These are phyloP conservation scores for Pseudolaguvia tuberculata DNA, from an alignment of 2,113 vertebrate genomes.

Conservation along the genomic window DNA sequence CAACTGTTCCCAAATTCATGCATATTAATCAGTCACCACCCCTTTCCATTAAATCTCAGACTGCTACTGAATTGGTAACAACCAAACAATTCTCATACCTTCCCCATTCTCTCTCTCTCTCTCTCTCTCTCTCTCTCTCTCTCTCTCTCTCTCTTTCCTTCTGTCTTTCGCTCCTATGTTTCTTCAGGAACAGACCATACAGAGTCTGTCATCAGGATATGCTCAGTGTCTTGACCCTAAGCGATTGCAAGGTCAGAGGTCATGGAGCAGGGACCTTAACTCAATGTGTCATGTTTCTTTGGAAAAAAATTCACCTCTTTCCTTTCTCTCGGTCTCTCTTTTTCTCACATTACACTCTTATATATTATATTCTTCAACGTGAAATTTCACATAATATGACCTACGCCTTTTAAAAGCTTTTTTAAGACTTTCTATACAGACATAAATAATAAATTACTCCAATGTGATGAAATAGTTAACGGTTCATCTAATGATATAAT, in stretches of 20 bases:
- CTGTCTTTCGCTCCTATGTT: constrained; percentile 20
- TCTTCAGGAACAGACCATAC: constrained; percentile 65
- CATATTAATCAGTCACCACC: constrained; percentile 77
- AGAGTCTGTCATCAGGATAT: constrained; percentile 58
- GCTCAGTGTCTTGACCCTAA: constrained; percentile 66
- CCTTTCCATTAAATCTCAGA: constrained; percentile 66
- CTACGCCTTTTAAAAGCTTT: too few species aligned
- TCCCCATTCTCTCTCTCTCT: not conserved
- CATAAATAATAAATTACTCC: too few species aligned
- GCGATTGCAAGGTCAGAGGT: constrained; percentile 71
- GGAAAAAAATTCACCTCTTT: constrained; percentile 63
- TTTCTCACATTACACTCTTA: not conserved
- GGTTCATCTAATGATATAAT: too few species aligned
- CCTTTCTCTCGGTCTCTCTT: constrained; percentile 60
- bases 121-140: constrained; percentile 1
- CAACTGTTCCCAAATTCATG: constrained; percentile 72
- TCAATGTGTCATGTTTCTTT: constrained; percentile 61
- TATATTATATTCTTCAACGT: constrained; percentile 33
- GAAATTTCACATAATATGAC: too few species aligned
- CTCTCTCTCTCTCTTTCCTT: constrained; percentile 31
- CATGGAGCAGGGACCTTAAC: constrained; percentile 71
- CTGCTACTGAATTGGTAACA: constrained; percentile 61
- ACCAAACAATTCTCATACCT: constrained; percentile 27
- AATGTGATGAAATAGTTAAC: too few species aligned
- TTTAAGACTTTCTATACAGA: too few species aligned